phyloP scores from a whole-genome alignment of 2,113 vertebrate genomes.

The Pandion haliaetus region DNA sequence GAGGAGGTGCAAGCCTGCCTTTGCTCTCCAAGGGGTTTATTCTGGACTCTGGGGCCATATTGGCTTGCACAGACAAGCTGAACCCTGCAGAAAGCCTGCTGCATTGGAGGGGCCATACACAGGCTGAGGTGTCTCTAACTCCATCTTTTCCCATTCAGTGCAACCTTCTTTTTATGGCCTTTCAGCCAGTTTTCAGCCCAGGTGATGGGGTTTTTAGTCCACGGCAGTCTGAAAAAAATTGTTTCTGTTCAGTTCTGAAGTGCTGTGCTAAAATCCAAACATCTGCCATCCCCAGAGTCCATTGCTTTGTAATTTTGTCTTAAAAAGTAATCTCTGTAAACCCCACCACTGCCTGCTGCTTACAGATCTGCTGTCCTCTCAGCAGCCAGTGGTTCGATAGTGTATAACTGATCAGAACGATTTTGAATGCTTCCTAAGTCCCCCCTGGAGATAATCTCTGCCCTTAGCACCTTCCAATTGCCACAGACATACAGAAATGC shows the following conservation, averaged over 20 bases:
- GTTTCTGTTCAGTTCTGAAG: conserved; percentile 15
- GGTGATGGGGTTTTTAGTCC: not conserved
- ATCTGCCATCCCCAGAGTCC: conserved; percentile 47
- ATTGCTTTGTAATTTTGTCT: conserved; percentile 51
- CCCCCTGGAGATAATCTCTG: not conserved
- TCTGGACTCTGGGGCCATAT: not conserved
- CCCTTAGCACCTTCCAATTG: not conserved
- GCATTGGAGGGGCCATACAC: not conserved
- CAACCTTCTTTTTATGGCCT: not conserved
- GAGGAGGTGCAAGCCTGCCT: not conserved
- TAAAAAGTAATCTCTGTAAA: conserved; percentile 49
- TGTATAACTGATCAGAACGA: not conserved
- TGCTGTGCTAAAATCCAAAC: conserved; percentile 44
- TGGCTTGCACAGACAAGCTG: not conserved
- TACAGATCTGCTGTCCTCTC: conserved; percentile 1
- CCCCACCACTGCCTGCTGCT: conserved; percentile 27
- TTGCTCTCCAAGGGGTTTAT: not conserved
- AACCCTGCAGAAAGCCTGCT: not conserved
- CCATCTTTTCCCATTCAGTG: not conserved
- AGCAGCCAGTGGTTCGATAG: not conserved
- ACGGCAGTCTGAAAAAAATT: conserved; percentile 11
- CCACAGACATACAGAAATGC: not conserved
- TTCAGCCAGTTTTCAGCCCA: not conserved
- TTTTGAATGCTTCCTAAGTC: not conserved
- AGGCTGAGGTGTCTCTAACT: not conserved